These are phyloP conservation scores for Danionella dracula DNA, from an alignment of 2,797 vertebrate genomes.

Conservation along the genomic window DNA sequence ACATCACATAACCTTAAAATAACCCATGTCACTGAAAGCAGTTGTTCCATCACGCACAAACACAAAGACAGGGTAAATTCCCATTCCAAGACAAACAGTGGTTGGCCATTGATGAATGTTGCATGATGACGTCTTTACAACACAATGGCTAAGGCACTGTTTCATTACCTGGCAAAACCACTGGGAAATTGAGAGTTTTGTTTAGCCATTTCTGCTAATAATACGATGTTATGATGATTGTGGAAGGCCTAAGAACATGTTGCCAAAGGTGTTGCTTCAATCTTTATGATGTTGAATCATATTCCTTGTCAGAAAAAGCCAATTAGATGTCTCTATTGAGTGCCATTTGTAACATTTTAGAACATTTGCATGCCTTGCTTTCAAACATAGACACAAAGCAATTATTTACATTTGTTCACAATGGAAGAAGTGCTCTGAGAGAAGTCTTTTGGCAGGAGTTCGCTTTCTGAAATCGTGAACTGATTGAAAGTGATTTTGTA, in stretches of 20 bases:
- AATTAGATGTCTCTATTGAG: not conserved
- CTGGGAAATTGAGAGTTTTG: conserved; percentile 16
- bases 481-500: not conserved
- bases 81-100: conserved; percentile 49
- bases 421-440: not conserved
- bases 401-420: not conserved
- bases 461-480: not conserved
- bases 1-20: conserved; percentile 61
- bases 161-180: conserved; percentile 49
- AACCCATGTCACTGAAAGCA: conserved; percentile 24
- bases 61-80: conserved; percentile 59
- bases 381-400: too few species aligned
- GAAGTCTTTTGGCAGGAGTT: not conserved
- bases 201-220: not conserved
- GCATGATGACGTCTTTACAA: conserved; percentile 57
- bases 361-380: not conserved
- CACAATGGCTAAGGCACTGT: conserved; percentile 46
- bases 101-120: conserved; percentile 59
- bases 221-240: conserved; percentile 17
- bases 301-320: not conserved
- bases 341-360: not conserved
- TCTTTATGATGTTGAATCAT: not conserved
- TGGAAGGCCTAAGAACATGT: not conserved
- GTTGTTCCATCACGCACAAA: conserved; percentile 54
- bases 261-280: not conserved